Evolutionary conservation across 2,113 vertebrate genomes (phyloP).

Genomic region (Agapornis roseicollis): DNA sequence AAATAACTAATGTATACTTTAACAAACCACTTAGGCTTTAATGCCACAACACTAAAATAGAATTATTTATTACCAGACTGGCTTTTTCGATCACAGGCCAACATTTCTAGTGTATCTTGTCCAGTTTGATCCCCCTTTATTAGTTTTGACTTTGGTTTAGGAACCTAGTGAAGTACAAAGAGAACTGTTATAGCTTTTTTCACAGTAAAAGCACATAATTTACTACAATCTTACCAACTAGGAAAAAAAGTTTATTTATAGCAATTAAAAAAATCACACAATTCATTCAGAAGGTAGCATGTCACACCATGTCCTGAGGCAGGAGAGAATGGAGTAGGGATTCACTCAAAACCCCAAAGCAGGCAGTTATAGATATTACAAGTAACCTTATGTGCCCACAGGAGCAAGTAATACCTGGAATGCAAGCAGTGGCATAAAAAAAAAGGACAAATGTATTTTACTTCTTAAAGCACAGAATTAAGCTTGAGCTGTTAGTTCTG

Average conservation of each 20-base stretch:
- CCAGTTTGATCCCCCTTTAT: slow-evolving; percentile 82
- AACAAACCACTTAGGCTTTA: neutral
- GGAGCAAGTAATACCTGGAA: neutral
- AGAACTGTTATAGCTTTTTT: neutral
- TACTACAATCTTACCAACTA: neutral
- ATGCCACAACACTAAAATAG: neutral
- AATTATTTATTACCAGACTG: slow-evolving; percentile 82
- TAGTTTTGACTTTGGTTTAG: slow-evolving; percentile 87
- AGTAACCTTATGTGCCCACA: neutral
- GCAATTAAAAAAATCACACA: neutral
- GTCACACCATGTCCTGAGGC: neutral
- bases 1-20: neutral
- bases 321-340: neutral
- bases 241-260: neutral
- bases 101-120: slow-evolving; percentile 81
- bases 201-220: neutral
- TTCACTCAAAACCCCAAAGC: accelerated
- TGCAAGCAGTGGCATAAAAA: neutral
- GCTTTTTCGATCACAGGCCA: slow-evolving; percentile 91
- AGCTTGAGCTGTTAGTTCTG: neutral
- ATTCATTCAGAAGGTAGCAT: neutral
- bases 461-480: neutral
- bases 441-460: neutral
- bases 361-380: neutral
- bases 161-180: slow-evolving; percentile 75